A percentile compares a stretch with the other conserved stretches of the same genome.
phyloP scores from a whole-genome alignment of 2,888 invertebrate species.

The Yponomeuta cagnagella region DNA sequence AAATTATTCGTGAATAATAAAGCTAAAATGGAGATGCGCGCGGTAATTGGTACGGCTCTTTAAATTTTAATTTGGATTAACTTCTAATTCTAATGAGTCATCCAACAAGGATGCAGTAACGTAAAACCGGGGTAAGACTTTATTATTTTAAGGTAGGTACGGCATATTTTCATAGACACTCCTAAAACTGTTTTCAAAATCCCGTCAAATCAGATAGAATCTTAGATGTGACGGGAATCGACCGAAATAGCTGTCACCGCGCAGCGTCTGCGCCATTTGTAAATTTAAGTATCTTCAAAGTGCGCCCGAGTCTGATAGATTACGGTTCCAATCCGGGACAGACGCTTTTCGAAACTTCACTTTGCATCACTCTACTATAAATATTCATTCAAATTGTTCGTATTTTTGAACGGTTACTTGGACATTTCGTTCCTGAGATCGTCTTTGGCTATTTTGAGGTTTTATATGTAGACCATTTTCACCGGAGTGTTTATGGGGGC shows the following conservation, averaged over 20 bases:
- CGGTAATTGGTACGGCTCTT: too few species aligned
- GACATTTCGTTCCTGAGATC: not conserved
- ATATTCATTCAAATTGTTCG: slow-evolving; percentile 3
- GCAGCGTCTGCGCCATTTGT: slow-evolving; percentile 53
- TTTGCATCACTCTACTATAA: slow-evolving; percentile 29
- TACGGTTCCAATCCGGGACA: slow-evolving; percentile 41
- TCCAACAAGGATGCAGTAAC: too few species aligned
- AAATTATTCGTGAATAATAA: too few species aligned
- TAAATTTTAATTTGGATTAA: too few species aligned
- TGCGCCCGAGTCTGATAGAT: slow-evolving; percentile 45
- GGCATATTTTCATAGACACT: too few species aligned
- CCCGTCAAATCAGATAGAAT: too few species aligned
- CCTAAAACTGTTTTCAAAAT: too few species aligned
- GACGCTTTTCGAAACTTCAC: slow-evolving; percentile 40
- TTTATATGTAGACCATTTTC: not conserved
- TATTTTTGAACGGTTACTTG: not conserved
- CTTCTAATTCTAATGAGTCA: too few species aligned
- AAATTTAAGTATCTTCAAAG: slow-evolving; percentile 61
- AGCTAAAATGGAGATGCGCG: too few species aligned
- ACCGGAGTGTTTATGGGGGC: too few species aligned
- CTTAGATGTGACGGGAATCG: not conserved
- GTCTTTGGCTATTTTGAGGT: not conserved
- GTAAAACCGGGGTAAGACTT: too few species aligned
- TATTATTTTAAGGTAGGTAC: too few species aligned
- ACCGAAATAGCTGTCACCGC: slow-evolving; percentile 36